phyloP scores from a whole-genome alignment of 2,888 invertebrate genomes.

The Baronia brevicornis region DNA sequence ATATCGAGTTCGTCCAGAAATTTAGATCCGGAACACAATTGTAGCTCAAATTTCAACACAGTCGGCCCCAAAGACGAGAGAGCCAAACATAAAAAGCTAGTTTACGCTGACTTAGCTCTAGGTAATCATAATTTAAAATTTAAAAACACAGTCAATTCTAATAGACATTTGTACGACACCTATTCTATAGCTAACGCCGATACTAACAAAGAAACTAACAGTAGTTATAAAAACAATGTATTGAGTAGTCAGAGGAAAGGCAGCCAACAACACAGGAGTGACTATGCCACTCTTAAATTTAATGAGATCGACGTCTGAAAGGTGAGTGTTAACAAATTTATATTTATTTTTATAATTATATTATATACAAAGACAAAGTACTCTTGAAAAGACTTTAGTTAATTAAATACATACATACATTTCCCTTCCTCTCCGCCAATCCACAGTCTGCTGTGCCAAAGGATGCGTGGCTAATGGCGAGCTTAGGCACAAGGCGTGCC shows the following conservation, averaged over 20 bases:
- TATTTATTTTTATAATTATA: background rate
- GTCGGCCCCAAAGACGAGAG: constrained; percentile 59
- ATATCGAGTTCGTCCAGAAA: constrained; percentile 69
- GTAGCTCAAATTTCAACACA: constrained; percentile 49
- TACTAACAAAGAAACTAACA: constrained; percentile 57
- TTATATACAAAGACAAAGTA: no score
- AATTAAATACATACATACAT: no score
- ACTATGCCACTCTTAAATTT: constrained; percentile 70
- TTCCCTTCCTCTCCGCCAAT: no score
- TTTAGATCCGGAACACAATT: constrained; percentile 50
- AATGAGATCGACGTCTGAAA: constrained; percentile 71
- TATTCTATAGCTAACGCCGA: constrained; percentile 62
- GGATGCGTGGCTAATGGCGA: no score
- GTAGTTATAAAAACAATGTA: constrained; percentile 52
- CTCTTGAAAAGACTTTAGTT: no score
- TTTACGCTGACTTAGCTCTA: constrained; percentile 72
- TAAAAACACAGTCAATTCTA: constrained; percentile 75
- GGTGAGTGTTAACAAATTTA: constrained; percentile 42
- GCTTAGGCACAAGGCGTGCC: no score
- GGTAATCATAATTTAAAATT: constrained; percentile 74
- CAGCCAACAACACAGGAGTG: constrained; percentile 52
- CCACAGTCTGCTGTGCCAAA: no score
- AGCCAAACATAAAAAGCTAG: constrained; percentile 68
- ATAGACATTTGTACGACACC: constrained; percentile 72
- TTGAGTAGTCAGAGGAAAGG: constrained; percentile 48